Conservation (phyloP, 2,888 invertebrate genomes). For the Deroplatys truncata region DNA sequence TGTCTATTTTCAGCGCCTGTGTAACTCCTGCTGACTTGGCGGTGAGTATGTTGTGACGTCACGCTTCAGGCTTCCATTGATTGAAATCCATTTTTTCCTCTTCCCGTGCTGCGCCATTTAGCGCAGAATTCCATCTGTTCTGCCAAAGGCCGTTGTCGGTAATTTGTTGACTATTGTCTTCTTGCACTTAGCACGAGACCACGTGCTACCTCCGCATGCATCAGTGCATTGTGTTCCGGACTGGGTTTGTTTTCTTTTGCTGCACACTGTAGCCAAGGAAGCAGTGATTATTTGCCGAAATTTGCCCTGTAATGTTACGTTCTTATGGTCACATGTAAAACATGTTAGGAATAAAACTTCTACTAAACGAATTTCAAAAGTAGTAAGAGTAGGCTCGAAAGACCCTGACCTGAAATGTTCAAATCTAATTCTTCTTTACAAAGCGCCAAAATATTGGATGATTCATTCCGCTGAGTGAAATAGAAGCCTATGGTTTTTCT, state of each 20-base stretch:
- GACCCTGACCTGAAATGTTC: no score
- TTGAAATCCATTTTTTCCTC: neutral
- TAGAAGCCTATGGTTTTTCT: no score
- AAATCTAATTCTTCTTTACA: no score
- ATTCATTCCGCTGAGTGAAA: no score
- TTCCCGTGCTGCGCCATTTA: neutral
- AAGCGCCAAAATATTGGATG: no score
- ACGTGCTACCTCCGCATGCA: neutral
- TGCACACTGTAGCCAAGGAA: neutral
- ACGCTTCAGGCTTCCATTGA: neutral
- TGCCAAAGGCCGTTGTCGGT: neutral
- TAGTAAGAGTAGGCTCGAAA: no score
- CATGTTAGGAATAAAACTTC: no score
- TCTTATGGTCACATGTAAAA: no score
- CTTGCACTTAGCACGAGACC: neutral
- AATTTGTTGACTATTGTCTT: neutral
- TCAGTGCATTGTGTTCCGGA: neutral
- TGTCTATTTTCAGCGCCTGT: neutral
- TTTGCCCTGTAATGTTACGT: no score
- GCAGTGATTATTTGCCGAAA: no score
- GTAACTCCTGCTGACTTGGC: neutral
- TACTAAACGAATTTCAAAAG: no score
- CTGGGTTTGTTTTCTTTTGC: neutral
- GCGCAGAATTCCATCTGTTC: neutral
- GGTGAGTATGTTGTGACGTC: neutral